phyloP scores from a whole-genome alignment of 2,113 vertebrate species.

The Prionailurus viverrinus region DNA sequence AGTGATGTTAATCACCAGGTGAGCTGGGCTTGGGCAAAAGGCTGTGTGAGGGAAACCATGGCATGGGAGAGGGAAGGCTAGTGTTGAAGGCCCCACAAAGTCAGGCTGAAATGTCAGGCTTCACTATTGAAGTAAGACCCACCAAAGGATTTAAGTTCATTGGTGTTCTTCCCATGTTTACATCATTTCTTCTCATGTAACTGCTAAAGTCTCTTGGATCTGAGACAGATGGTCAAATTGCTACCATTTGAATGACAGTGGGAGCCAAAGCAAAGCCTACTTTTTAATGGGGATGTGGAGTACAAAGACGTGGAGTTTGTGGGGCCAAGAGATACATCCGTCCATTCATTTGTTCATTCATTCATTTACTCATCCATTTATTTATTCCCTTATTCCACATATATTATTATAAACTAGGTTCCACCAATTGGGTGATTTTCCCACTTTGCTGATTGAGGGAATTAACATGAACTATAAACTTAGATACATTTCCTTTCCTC shows the following conservation, averaged over 20 bases:
- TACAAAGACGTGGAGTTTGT: background rate
- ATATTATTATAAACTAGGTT: background rate
- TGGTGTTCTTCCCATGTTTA: background rate
- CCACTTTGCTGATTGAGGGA: background rate
- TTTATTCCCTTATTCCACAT: background rate
- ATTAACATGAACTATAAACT: background rate
- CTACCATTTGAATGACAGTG: background rate
- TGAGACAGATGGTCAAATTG: background rate
- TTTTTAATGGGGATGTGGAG: background rate
- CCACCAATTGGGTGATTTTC: background rate
- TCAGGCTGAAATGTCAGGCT: background rate
- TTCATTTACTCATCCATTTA: background rate
- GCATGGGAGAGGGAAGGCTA: too few relatives aligned
- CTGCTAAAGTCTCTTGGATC: background rate
- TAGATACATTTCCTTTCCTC: background rate
- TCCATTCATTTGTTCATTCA: background rate
- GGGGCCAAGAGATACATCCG: background rate
- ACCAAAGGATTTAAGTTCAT: background rate
- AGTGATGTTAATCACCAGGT: background rate
- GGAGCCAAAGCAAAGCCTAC: background rate
- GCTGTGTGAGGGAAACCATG: background rate
- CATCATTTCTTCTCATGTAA: background rate
- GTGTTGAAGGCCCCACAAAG: background rate
- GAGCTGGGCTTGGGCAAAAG: background rate
- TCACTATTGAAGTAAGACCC: background rate